A percentile compares a stretch with the other conserved stretches of the same genome.
Conservation (phyloP, 1,140 invertebrate species). For the Brachionus calyciflorus region DNA sequence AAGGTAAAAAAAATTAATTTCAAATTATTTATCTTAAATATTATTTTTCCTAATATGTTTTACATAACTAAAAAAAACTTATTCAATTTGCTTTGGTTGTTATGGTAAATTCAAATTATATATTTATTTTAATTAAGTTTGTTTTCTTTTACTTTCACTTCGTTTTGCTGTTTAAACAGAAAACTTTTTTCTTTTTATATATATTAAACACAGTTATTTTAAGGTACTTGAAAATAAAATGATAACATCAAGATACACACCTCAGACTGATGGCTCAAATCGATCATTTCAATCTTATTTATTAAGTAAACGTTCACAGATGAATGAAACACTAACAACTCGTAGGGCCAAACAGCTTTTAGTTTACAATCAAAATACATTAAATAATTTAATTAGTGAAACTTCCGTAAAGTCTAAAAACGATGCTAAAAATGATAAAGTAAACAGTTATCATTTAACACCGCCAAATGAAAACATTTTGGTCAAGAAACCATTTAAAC, state of each 20-base stretch:
- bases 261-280: conserved; percentile 1
- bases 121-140: too few relatives aligned
- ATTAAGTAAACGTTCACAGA: background rate
- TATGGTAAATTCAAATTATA: too few relatives aligned
- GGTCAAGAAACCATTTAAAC: conserved; percentile 17
- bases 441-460: background rate
- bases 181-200: background rate
- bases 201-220: background rate
- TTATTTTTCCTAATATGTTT: too few relatives aligned
- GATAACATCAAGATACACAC: conserved; percentile 8
- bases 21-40: too few relatives aligned
- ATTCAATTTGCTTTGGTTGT: background rate
- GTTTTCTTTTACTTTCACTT: too few relatives aligned
- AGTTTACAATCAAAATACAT: background rate
- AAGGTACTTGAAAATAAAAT: conserved; percentile 1
- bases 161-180: too few relatives aligned
- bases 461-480: background rate
- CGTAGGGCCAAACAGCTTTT: conserved; percentile 12
- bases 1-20: too few relatives aligned
- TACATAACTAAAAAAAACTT: background rate
- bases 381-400: background rate
- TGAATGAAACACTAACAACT: background rate
- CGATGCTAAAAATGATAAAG: background rate
- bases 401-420: background rate
- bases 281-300: background rate